Evolutionary conservation across 1,140 invertebrate genomes (phyloP), one percentile per base, ranked within the genome.

Genomic region (Oryzaephilus surinamensis): DNA sequence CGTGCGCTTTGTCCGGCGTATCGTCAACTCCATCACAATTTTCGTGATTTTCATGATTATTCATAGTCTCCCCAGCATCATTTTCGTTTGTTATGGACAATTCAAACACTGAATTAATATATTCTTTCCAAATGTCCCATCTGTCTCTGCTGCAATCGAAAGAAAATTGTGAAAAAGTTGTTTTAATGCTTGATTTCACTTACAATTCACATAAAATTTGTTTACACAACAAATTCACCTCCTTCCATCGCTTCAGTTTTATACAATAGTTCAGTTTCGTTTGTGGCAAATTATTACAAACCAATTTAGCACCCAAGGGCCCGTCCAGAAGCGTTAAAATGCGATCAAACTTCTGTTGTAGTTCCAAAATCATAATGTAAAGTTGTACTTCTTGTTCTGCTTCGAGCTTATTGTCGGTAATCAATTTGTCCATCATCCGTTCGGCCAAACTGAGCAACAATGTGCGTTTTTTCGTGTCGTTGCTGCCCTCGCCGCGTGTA

Each of bases 351-450:
- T 93, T 94, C 23, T 74, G 74, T 62, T 84, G 83, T 36, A 86
- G 69, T 54, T 93, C 83, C 26, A 97, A 65, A 38, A 97, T 87
- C 70, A 93, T 85, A 20, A 96, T 66, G 64, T 94, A 96, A 12
- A 96, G 65, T 32, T 88, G 77, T 0, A 92, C 81, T 66, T 97
- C 92, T 64, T 91, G 88, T 60, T 96, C 92, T 0, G 87, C 85
- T 61, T 95, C 87, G 47, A 95, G 74, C 70, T 90, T 92, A 38
- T 80, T 80, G 47, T 95, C 88, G 12, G 79, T 73, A 30, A 93
- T 79, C 57, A 92, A 79, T 62, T 95, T 97, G 51, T 86, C 73
- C 34, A 83, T 76, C 81, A 84, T 84, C 56, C 79, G 67, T 55
- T 84, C 87, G n/a, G 92, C 92, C 31, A 97, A 66, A 10, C 83